Conservation (phyloP, 2,113 vertebrate genomes). For the Orientallactaga bullata region DNA sequence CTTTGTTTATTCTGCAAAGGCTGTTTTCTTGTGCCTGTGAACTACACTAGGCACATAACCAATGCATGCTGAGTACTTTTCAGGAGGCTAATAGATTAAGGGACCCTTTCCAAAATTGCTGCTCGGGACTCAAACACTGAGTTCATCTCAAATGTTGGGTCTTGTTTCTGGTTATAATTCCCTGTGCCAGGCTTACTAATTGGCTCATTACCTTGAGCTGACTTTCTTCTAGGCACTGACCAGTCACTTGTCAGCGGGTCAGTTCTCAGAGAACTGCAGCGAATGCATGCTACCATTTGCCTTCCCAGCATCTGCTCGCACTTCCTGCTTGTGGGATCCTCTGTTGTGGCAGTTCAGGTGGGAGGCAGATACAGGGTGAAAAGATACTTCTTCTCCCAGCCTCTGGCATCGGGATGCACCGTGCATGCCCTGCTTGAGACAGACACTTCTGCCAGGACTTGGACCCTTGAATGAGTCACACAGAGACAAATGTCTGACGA, state of each 20-base stretch:
- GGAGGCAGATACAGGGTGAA: not conserved
- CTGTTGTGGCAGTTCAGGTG: too few relatives aligned
- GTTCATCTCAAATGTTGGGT: conserved; percentile 1
- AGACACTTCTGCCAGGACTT: not conserved
- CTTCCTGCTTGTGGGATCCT: not conserved
- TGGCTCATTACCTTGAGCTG: conserved; percentile 5
- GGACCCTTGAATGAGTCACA: not conserved
- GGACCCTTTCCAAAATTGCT: conserved; percentile 59
- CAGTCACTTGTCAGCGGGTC: not conserved
- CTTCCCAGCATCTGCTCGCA: not conserved
- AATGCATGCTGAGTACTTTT: conserved; percentile 15
- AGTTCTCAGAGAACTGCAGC: not conserved
- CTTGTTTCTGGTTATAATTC: conserved; percentile 20
- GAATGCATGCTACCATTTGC: not conserved
- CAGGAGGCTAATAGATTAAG: conserved; percentile 33
- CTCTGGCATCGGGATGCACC: not conserved
- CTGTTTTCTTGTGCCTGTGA: conserved; percentile 7
- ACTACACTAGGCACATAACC: conserved; percentile 21
- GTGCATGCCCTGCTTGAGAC: not conserved
- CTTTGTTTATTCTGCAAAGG: conserved; percentile 1
- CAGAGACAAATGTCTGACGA: conserved; percentile 2
- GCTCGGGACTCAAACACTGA: conserved; percentile 27
- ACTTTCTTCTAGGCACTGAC: not conserved
- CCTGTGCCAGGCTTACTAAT: not conserved
- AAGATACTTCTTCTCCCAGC: not conserved